A percentile compares a stretch with the other conserved stretches of the same genome.
Conservation (phyloP, 2,113 vertebrate species). For the Galeopterus variegatus region DNA sequence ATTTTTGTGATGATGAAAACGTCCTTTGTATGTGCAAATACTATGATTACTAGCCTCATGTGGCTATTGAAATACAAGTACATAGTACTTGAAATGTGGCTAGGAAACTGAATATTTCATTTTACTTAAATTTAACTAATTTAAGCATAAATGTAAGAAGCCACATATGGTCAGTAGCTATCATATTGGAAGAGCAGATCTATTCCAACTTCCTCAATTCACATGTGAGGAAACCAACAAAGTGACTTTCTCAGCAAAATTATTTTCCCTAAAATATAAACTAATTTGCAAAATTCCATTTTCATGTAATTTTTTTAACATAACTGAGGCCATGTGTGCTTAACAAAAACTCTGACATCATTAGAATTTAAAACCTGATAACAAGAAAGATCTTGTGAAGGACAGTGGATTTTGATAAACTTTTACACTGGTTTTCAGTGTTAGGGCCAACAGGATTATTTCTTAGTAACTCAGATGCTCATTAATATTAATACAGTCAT, state of each 20-base stretch:
- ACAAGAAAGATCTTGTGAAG: slow-evolving; percentile 43
- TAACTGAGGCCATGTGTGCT: background rate
- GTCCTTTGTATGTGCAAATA: background rate
- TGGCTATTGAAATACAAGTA: background rate
- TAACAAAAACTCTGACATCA: background rate
- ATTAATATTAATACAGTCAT: slow-evolving; percentile 9
- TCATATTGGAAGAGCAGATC: background rate
- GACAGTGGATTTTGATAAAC: background rate
- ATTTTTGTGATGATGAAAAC: background rate
- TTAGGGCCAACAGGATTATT: slow-evolving; percentile 9
- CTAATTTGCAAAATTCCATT: background rate
- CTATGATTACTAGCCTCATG: background rate
- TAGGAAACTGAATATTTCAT: background rate
- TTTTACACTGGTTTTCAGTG: slow-evolving; percentile 39
- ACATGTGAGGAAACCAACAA: background rate
- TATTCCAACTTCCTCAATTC: background rate
- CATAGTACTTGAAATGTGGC: background rate
- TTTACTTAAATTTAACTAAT: slow-evolving; percentile 28
- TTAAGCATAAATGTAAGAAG: background rate
- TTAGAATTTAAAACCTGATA: slow-evolving; percentile 32
- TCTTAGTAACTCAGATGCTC: slow-evolving; percentile 12
- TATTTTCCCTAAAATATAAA: background rate
- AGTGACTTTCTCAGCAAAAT: slow-evolving; percentile 36
- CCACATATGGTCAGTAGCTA: background rate
- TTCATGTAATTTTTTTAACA: background rate